Conservation (phyloP, 2,888 invertebrate species). For the Drosophila eohydei region DNA sequence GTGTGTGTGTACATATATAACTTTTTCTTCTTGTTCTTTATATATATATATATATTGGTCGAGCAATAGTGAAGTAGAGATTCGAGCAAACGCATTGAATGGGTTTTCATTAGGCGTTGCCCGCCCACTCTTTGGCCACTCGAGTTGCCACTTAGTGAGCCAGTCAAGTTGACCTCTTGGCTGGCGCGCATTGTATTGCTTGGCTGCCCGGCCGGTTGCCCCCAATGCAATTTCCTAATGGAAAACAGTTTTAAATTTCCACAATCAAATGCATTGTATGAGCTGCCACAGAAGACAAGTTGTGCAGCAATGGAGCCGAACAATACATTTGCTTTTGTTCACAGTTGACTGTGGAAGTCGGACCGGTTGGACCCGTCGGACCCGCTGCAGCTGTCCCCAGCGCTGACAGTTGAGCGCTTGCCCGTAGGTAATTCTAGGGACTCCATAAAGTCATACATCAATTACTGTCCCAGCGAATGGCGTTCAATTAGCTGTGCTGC, state of each 20-base stretch:
- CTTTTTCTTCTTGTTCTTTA: not conserved
- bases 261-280: slow-evolving; percentile 63
- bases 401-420: slow-evolving; percentile 44
- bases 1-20: not conserved
- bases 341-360: not conserved
- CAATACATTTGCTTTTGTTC: slow-evolving; percentile 30
- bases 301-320: slow-evolving; percentile 31
- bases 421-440: slow-evolving; percentile 31
- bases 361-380: not conserved
- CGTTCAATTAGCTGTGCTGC: slow-evolving; percentile 72
- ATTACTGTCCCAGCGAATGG: slow-evolving; percentile 77
- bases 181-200: slow-evolving; percentile 10
- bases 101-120: slow-evolving; percentile 35
- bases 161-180: slow-evolving; percentile 43
- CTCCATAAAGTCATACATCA: slow-evolving; percentile 65
- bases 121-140: slow-evolving; percentile 1
- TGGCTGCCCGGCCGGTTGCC: not conserved
- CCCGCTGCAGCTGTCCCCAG: slow-evolving; percentile 1
- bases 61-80: slow-evolving; percentile 27
- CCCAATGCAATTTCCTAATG: slow-evolving; percentile 68
- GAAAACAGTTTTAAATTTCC: slow-evolving; percentile 63
- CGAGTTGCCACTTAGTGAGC: slow-evolving; percentile 15
- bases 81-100: slow-evolving; percentile 11
- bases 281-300: slow-evolving; percentile 22
- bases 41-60: slow-evolving; percentile 1